Percentiles rank a stretch among this genome's conserved stretches.
Conservation (phyloP, 2,113 vertebrate genomes). For the Cisticola juncidis region DNA sequence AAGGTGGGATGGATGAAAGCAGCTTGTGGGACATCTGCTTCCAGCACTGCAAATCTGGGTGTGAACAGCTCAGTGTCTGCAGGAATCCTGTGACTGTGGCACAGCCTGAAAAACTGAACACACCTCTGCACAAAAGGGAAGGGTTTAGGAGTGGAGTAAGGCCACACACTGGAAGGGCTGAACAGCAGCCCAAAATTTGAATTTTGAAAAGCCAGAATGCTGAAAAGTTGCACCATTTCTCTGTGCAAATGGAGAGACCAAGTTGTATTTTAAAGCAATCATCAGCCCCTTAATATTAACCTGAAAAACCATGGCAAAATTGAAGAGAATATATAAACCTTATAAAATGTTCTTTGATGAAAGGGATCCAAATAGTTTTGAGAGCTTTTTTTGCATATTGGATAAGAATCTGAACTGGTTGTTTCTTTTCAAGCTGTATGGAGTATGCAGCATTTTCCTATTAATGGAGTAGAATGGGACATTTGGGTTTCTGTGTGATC, state of each 20-base stretch:
- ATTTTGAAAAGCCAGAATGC: neutral
- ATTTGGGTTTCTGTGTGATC: neutral
- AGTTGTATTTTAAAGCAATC: neutral
- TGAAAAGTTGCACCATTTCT: neutral
- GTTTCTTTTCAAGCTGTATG: neutral
- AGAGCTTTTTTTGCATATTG: neutral
- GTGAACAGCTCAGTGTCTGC: neutral
- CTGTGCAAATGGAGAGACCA: neutral
- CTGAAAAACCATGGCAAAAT: neutral
- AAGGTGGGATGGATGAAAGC: slow-evolving; percentile 47
- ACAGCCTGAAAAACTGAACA: neutral
- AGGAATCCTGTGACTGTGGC: neutral
- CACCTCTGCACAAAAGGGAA: neutral
- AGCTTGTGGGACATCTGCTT: slow-evolving; percentile 10
- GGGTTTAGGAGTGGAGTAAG: neutral
- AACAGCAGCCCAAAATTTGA: neutral
- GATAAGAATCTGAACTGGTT: neutral
- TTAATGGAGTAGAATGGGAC: neutral
- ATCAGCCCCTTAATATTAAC: neutral
- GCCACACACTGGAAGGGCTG: neutral
- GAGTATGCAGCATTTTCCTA: neutral
- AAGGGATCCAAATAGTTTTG: neutral
- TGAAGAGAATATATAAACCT: neutral
- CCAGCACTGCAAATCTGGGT: neutral
- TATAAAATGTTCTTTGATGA: neutral